Evolutionary conservation across 2,888 invertebrate species (phyloP).

Genomic region (Drosophila paracracens): DNA sequence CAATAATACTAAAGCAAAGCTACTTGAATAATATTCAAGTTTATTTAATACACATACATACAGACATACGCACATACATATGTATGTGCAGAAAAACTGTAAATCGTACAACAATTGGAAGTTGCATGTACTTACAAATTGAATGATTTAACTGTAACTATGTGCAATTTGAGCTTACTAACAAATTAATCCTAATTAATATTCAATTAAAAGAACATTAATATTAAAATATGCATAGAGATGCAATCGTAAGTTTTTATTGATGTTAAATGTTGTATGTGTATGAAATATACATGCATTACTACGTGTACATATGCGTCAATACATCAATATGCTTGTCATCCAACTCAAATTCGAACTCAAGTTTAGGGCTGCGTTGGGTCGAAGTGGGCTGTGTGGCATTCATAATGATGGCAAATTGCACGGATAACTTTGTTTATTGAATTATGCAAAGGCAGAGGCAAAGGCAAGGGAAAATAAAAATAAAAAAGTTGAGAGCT

Average conservation of each 20-base stretch:
- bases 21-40: conserved; percentile 1
- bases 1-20: not conserved
- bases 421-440: conserved; percentile 41
- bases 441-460: conserved; percentile 28
- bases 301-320: not conserved
- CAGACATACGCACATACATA: not conserved
- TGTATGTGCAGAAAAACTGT: not conserved
- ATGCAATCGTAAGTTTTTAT: conserved; percentile 7
- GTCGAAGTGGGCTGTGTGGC: conserved; percentile 4
- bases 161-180: conserved; percentile 70
- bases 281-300: conserved; percentile 4
- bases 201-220: conserved; percentile 9
- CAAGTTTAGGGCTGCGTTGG: conserved; percentile 4
- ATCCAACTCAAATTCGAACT: not conserved
- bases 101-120: conserved; percentile 25
- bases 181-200: conserved; percentile 11
- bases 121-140: conserved; percentile 23
- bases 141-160: conserved; percentile 43
- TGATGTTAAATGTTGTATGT: conserved; percentile 21
- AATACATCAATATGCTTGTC: not conserved
- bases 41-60: not conserved
- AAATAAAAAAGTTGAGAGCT: conserved; percentile 15
- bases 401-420: conserved; percentile 26
- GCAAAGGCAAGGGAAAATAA: not conserved
- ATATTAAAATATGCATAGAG: not conserved